Evolutionary conservation across 2,797 vertebrate genomes (phyloP).

Genomic region (Triplophysa yarkandensis): DNA sequence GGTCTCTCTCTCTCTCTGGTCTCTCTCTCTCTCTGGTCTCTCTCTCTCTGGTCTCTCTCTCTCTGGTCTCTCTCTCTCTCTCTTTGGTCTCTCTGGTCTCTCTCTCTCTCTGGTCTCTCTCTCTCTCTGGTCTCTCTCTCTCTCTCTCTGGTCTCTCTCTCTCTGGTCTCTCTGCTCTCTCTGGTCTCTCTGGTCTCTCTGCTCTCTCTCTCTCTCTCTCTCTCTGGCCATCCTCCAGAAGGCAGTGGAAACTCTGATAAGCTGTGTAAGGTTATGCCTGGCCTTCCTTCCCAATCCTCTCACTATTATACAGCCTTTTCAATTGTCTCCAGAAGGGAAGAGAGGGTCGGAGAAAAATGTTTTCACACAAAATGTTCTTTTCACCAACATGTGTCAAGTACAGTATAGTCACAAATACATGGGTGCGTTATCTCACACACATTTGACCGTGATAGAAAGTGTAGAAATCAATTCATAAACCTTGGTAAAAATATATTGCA

Average conservation of each 20-base stretch:
- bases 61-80: conserved; percentile 22
- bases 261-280: conserved; percentile 39
- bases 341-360: conserved; percentile 26
- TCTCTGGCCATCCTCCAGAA: conserved; percentile 36
- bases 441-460: too few species aligned
- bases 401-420: background rate
- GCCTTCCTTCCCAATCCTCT: conserved; percentile 47
- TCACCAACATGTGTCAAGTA: background rate
- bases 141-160: too few species aligned
- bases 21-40: background rate
- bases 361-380: conserved; percentile 7
- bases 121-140: too few species aligned
- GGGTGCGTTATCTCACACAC: background rate
- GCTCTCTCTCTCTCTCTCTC: conserved; percentile 3
- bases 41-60: background rate
- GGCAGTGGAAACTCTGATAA: conserved; percentile 56
- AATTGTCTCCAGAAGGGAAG: conserved; percentile 29
- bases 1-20: conserved; percentile 20
- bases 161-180: too few species aligned
- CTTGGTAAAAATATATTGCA: too few species aligned
- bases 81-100: too few species aligned
- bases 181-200: conserved; percentile 7
- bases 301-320: conserved; percentile 39
- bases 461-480: too few species aligned
- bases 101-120: too few species aligned